phyloP scores from a whole-genome alignment of 1,140 invertebrate genomes.

The Muscidifurax raptorellus region DNA sequence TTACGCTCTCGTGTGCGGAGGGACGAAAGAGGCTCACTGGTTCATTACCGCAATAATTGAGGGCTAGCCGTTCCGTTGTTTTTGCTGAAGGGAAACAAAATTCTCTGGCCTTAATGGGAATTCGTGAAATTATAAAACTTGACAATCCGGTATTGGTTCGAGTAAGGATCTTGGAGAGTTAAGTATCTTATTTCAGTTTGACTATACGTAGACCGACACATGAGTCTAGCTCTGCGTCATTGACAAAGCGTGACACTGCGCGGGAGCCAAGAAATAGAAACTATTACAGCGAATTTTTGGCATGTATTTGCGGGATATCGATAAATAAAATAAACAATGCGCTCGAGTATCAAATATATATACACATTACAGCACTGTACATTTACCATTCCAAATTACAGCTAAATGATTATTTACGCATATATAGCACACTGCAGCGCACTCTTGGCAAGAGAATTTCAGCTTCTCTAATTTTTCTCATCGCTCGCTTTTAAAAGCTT shows the following conservation, averaged over 20 bases:
- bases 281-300: neutral
- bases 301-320: neutral
- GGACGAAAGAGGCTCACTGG: neutral
- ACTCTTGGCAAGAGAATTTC: neutral
- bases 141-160: neutral
- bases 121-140: neutral
- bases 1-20: neutral
- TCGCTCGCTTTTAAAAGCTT: neutral
- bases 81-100: neutral
- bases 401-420: too few species aligned
- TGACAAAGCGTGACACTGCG: neutral
- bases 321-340: neutral
- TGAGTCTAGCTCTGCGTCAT: neutral
- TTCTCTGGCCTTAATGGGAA: neutral
- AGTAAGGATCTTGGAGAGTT: too few species aligned
- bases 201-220: too few species aligned
- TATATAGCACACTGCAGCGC: too few species aligned
- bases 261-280: neutral
- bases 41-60: too few species aligned
- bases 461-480: neutral
- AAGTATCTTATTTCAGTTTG: too few species aligned
- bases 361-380: neutral
- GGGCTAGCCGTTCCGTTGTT: neutral
- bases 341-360: too few species aligned
- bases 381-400: neutral